Conservation (phyloP, 2,113 vertebrate species). For the Nymphicus hollandicus region DNA sequence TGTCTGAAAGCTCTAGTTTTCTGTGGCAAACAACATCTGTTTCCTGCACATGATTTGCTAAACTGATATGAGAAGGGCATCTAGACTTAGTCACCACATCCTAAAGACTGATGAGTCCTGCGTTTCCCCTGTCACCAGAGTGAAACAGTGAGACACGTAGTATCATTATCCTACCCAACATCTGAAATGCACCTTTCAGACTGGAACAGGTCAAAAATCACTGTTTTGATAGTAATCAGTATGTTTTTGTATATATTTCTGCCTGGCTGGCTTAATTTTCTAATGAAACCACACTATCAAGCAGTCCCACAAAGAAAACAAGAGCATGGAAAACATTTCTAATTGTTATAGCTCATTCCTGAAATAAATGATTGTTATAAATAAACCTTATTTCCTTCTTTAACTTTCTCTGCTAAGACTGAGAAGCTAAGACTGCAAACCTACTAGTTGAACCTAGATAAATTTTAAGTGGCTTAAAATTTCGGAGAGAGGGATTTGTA, state of each 20-base stretch:
- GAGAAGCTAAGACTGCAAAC: not conserved
- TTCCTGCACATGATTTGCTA: not conserved
- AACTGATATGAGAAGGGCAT: not conserved
- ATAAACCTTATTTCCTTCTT: not conserved
- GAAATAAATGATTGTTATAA: not conserved
- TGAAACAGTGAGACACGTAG: accelerated
- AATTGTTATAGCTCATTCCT: not conserved
- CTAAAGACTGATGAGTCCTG: not conserved
- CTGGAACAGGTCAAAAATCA: not conserved
- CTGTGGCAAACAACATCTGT: not conserved
- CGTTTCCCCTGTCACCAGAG: not conserved
- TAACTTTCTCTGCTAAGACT: not conserved
- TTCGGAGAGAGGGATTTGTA: not conserved
- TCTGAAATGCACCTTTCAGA: not conserved
- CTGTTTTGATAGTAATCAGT: not conserved
- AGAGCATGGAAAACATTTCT: not conserved
- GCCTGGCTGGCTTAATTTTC: not conserved
- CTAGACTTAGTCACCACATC: not conserved
- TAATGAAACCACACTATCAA: not conserved
- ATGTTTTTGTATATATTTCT: not conserved
- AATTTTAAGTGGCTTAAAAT: not conserved
- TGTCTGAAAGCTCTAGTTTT: not conserved
- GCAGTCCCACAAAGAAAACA: not conserved
- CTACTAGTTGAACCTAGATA: not conserved
- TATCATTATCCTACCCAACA: not conserved